Percentiles rank a stretch among this genome's conserved stretches.
Conservation (phyloP, 2,888 invertebrate genomes). For the Drosophila bunnanda region DNA sequence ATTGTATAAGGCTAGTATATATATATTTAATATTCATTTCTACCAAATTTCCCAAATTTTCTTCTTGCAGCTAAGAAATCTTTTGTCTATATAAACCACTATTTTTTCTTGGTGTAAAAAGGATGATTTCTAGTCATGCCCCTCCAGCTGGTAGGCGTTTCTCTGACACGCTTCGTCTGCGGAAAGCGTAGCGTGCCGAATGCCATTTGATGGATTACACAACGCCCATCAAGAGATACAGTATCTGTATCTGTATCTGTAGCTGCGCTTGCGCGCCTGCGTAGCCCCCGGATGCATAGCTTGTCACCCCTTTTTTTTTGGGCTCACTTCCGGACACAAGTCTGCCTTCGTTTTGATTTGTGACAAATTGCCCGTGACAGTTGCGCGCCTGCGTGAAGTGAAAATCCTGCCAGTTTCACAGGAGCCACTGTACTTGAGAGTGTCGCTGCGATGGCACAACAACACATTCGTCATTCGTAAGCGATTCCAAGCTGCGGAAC, state of each 20-base stretch:
- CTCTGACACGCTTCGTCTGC: slow-evolving; percentile 72
- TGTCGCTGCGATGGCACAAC: slow-evolving; percentile 74
- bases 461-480: slow-evolving; percentile 75
- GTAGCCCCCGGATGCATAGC: slow-evolving; percentile 30
- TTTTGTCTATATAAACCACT: too few species aligned
- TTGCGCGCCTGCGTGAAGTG: slow-evolving; percentile 35
- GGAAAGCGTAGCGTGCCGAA: slow-evolving; percentile 68
- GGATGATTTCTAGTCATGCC: slow-evolving; percentile 44
- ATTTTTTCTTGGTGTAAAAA: slow-evolving; percentile 14
- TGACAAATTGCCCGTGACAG: slow-evolving; percentile 76
- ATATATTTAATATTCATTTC: not conserved
- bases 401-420: not conserved
- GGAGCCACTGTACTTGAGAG: slow-evolving; percentile 66
- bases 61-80: not conserved
- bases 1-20: not conserved
- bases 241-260: slow-evolving; percentile 13
- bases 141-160: slow-evolving; percentile 70
- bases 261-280: slow-evolving; percentile 28
- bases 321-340: slow-evolving; percentile 24
- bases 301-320: slow-evolving; percentile 62
- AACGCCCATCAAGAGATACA: slow-evolving; percentile 38
- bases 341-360: slow-evolving; percentile 74
- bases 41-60: not conserved
- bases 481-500: slow-evolving; percentile 51
- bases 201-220: slow-evolving; percentile 73